Conservation (phyloP, 2,888 invertebrate genomes). For the Hypercompe scribonia region DNA sequence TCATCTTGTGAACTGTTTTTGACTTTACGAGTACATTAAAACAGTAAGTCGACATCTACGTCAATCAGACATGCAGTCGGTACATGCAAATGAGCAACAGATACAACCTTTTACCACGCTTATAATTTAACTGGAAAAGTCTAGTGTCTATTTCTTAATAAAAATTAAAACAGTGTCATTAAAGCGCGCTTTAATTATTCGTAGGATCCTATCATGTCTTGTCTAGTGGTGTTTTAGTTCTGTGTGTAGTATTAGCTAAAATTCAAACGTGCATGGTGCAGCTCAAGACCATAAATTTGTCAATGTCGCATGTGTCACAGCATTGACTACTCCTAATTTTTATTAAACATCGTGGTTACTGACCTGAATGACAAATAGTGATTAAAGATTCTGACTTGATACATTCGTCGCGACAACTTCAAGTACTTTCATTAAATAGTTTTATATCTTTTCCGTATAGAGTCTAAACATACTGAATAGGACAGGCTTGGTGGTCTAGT, state of each 20-base stretch:
- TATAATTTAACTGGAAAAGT: conserved; percentile 49
- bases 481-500: neutral
- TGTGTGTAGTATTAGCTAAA: conserved; percentile 48
- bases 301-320: conserved; percentile 65
- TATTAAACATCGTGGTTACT: conserved; percentile 57
- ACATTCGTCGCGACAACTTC: conserved; percentile 23
- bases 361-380: conserved; percentile 61
- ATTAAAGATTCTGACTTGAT: conserved; percentile 40
- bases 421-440: conserved; percentile 9
- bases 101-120: conserved; percentile 29
- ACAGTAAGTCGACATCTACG: conserved; percentile 63
- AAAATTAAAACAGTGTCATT: conserved; percentile 19
- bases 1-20: conserved; percentile 58
- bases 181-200: conserved; percentile 20
- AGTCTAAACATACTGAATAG: neutral
- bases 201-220: conserved; percentile 29
- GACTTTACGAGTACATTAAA: conserved; percentile 74
- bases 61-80: conserved; percentile 52
- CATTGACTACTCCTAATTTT: conserved; percentile 60
- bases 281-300: conserved; percentile 68
- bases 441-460: neutral
- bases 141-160: conserved; percentile 8
- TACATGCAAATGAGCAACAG: conserved; percentile 59
- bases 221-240: conserved; percentile 52
- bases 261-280: conserved; percentile 49